Percentiles rank a stretch among this genome's conserved stretches.
These are phyloP conservation scores for Mesochorus sp. DNA, from an alignment of 2,888 invertebrate genomes.

Conservation along the genomic window DNA sequence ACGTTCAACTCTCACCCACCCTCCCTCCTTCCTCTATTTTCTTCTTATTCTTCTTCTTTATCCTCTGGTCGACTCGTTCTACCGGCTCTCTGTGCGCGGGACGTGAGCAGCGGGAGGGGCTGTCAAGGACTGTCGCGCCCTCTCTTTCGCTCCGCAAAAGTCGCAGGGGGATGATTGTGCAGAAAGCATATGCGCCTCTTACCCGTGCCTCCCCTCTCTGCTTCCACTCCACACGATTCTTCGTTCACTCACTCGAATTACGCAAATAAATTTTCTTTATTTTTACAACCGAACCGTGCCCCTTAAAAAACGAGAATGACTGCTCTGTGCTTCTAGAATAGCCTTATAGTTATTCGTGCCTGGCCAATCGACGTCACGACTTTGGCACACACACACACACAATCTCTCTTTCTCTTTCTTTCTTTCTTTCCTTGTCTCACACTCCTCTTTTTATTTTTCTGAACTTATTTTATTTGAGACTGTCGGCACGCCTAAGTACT, in stretches of 20 bases:
- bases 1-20: constrained; percentile 55
- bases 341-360: constrained; percentile 7
- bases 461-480: constrained; percentile 44
- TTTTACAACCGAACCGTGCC: constrained; percentile 72
- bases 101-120: constrained; percentile 53
- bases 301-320: constrained; percentile 51
- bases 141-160: constrained; percentile 13
- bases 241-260: constrained; percentile 76
- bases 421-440: constrained; percentile 44
- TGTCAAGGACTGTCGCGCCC: constrained; percentile 12
- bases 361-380: constrained; percentile 52
- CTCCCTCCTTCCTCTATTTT: neutral
- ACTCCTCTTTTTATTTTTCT: constrained; percentile 35
- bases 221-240: constrained; percentile 62
- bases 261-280: constrained; percentile 81
- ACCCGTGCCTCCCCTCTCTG: neutral
- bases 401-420: constrained; percentile 16
- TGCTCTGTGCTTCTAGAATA: constrained; percentile 27
- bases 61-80: constrained; percentile 32
- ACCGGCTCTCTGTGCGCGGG: constrained; percentile 22
- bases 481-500: constrained; percentile 36
- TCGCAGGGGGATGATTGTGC: constrained; percentile 65
- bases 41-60: constrained; percentile 25
- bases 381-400: no score
- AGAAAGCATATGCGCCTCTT: constrained; percentile 73